Evolutionary conservation across 1,140 invertebrate genomes (phyloP), one percentile per base, ranked within the genome.

Genomic region (Bombus sylvicola): DNA sequence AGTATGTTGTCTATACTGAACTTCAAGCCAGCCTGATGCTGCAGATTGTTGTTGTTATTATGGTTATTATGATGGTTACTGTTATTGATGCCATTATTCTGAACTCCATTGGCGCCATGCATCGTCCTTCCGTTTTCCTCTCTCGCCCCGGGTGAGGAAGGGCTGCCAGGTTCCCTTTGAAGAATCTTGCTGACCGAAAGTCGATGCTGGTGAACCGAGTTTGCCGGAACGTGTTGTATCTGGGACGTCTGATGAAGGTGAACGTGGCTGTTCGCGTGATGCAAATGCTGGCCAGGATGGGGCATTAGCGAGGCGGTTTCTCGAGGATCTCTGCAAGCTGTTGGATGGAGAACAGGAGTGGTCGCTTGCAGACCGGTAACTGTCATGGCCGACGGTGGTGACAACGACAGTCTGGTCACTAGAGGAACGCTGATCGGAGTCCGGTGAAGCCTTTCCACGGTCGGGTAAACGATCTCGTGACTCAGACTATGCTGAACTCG

Each of bases 1-100:
- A 99, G 94, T 82, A 99, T 99, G 95, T 98, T 98, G 92, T 98
- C 98, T 94, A 99, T 99, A 88, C 98, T 98, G 95, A 99, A 99
- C 91, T 98, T 98, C 1, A 98, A 94, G 87, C 96, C 96, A 22
- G 96, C 95, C 83, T 97, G 97, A 89, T 97, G 97, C 5, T 95
- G 94, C n/a, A 95, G 94, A 78, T 95, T 95, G 72, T 96, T 95
- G 47, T 94, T 94, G 53, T 91, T 93, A 73, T 94, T 94, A 34
- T 93, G 91, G 28, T 92, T 91, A 64, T 92, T 92, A 64, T 88
- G 91, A 57, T 92, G 88, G 62, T 91, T 92, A 41, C 43, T 74
- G 47, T 90, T 91, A 64, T 88, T 90, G 74, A 88, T 86, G 41
- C 72, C 78, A 53, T 79, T 92, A 57, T 89, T 91, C 22, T 90